Base-by-base conservation (phyloP, 2,113 vertebrate genomes). In the Tragelaphus buxtoni region DNA sequence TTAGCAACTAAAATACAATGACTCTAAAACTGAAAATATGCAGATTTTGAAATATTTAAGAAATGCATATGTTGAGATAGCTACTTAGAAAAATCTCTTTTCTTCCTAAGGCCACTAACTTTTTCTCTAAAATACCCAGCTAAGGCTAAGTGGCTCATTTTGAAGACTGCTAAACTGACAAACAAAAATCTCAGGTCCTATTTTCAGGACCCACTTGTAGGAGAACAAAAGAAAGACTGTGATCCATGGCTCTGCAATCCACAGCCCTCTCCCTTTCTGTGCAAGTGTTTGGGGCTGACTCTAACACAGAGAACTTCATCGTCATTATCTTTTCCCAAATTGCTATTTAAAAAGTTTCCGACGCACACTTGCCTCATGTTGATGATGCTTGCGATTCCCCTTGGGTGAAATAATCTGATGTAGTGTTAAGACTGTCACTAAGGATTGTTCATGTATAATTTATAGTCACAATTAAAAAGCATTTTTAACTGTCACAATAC, bases 401-500 rank as follows among this genome's bases (percentile, higher is more conserved):
- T 94, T 58, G 97, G 96, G 98, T 93, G 63, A 98, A 98, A 98
- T 98, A 98, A 98, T 98, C 96, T 96, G 92, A 98, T 98, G 94
- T 96, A 90, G 85, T 98, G 98, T 98, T 98, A 99, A 98, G 98
- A 97, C 95, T 98, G 99, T 98, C 98, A 98, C 97, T 95, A 98
- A 97, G 98, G 98, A 98, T 98, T 98, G 97, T 98, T 99, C 98
- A 98, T 98, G 98, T 98, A 98, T 99, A 99, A 99, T 99, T 99
- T 99, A 99, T 99, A 98, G 97, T 97, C 98, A 98, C 98, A 99
- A 99, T 99, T 99, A 99, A 99, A 99, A 99, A 98, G 95, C 98
- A 98, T 99, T 99, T 99, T 99, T 98, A 99, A 98, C 98, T 96
- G 98, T 99, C 99, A 99, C 98, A 99, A 99, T 98, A 99, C 92